A percentile compares a stretch with the other conserved stretches of the same genome.
Conservation (phyloP, 2,797 vertebrate genomes). For the Chrysolophus pictus region DNA sequence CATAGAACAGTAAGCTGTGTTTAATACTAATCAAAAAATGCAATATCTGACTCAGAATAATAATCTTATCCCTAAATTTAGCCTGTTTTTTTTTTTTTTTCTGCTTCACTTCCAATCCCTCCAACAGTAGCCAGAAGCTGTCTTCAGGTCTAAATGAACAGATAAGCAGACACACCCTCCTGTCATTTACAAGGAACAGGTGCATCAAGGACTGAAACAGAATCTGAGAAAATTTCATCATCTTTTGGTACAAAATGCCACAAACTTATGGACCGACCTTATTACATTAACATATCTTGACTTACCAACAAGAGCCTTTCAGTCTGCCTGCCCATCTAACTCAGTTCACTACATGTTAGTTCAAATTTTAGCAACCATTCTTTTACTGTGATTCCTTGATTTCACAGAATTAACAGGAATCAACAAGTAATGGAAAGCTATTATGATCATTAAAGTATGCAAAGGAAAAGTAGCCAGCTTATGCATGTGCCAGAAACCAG, state of each 20-base stretch:
- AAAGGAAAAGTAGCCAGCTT: slow-evolving; percentile 32
- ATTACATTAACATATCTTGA: background rate
- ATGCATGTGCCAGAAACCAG: slow-evolving; percentile 53
- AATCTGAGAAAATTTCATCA: slow-evolving; percentile 2
- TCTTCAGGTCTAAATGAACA: slow-evolving; percentile 2
- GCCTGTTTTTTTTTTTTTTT: background rate
- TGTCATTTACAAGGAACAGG: slow-evolving; percentile 31
- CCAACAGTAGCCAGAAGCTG: background rate
- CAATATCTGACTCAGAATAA: background rate
- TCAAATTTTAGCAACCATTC: slow-evolving; percentile 19
- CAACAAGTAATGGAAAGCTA: slow-evolving; percentile 60
- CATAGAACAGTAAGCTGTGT: background rate
- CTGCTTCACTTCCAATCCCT: background rate
- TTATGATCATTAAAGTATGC: slow-evolving; percentile 52
- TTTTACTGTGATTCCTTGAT: slow-evolving; percentile 24
- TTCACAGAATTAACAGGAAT: background rate
- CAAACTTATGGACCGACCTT: background rate
- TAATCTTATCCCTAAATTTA: background rate
- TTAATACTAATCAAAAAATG: background rate
- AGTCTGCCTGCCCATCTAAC: background rate
- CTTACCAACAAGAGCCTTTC: background rate
- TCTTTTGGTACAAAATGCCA: slow-evolving; percentile 3
- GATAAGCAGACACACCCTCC: background rate
- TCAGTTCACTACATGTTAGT: background rate
- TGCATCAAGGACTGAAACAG: background rate